phyloP scores from a whole-genome alignment of 2,888 invertebrate species.

The Boloria selene region DNA sequence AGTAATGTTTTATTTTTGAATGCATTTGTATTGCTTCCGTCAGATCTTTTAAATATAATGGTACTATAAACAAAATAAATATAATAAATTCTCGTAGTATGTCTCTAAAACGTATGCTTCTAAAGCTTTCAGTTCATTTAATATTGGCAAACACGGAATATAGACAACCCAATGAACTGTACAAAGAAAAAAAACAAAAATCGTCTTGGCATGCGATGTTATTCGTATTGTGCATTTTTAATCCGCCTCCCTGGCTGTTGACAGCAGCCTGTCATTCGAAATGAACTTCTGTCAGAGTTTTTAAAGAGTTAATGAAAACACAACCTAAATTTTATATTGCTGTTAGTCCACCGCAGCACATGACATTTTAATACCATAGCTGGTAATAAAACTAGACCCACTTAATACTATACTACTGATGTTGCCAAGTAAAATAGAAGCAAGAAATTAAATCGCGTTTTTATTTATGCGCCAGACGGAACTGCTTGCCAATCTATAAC shows the following conservation, averaged over 20 bases:
- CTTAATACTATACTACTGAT: constrained; percentile 15
- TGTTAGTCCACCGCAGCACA: background rate
- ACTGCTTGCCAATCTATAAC: constrained; percentile 18
- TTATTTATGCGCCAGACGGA: constrained; percentile 21
- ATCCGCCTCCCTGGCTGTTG: constrained; percentile 30
- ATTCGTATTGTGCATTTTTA: constrained; percentile 36
- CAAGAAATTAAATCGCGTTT: constrained; percentile 20
- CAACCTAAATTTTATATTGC: constrained; percentile 6
- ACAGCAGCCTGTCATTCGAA: constrained; percentile 35
- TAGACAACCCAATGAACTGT: constrained; percentile 27
- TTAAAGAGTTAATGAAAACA: constrained; percentile 10
- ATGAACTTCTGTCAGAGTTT: constrained; percentile 25
- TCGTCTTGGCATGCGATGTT: constrained; percentile 31
- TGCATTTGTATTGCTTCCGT: background rate
- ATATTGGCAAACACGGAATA: constrained; percentile 14
- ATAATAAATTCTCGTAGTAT: no score
- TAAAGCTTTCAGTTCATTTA: constrained; percentile 10
- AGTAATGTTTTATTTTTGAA: background rate
- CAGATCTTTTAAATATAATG: no score
- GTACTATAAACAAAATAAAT: no score
- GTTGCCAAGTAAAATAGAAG: constrained; percentile 10
- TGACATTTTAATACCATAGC: constrained; percentile 23
- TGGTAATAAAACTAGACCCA: constrained; percentile 24
- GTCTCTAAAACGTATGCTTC: no score
- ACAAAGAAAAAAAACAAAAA: constrained; percentile 21